These are phyloP conservation scores for Myocastor coypus DNA, from an alignment of 2,113 vertebrate species.

Conservation along the genomic window DNA sequence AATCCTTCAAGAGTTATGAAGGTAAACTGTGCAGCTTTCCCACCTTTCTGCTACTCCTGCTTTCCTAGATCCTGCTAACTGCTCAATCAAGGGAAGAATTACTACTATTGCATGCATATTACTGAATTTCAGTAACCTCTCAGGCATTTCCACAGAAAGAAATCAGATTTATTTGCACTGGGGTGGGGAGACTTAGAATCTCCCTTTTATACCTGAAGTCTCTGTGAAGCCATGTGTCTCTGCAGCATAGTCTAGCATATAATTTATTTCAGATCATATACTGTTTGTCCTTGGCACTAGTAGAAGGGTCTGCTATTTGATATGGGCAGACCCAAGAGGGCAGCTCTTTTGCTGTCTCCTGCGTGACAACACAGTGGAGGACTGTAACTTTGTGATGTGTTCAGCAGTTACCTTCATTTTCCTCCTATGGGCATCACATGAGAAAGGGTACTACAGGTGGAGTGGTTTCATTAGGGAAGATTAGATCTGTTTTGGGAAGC, in stretches of 20 bases:
- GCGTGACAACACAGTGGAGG: not conserved
- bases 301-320: not conserved
- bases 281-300: not conserved
- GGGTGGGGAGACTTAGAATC: not conserved
- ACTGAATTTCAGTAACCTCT: not conserved
- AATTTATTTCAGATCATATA: not conserved
- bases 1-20: constrained; percentile 97
- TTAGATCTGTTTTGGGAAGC: not conserved
- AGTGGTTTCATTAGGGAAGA: not conserved
- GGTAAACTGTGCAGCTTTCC: constrained; percentile 83
- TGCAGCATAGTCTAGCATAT: not conserved
- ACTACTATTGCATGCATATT: not conserved
- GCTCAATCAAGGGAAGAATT: not conserved
- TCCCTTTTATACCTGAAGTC: not conserved
- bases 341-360: not conserved
- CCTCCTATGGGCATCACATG: not conserved
- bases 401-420: not conserved
- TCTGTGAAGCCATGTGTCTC: not conserved
- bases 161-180: not conserved
- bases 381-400: not conserved
- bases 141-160: constrained; percentile 9
- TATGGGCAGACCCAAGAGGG: not conserved
- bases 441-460: not conserved
- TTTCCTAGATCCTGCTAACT: not conserved
- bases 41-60: not conserved